A percentile compares a stretch with the other conserved stretches of the same genome.
phyloP scores from a whole-genome alignment of 2,113 vertebrate genomes.

The Epinephelus fuscoguttatus region DNA sequence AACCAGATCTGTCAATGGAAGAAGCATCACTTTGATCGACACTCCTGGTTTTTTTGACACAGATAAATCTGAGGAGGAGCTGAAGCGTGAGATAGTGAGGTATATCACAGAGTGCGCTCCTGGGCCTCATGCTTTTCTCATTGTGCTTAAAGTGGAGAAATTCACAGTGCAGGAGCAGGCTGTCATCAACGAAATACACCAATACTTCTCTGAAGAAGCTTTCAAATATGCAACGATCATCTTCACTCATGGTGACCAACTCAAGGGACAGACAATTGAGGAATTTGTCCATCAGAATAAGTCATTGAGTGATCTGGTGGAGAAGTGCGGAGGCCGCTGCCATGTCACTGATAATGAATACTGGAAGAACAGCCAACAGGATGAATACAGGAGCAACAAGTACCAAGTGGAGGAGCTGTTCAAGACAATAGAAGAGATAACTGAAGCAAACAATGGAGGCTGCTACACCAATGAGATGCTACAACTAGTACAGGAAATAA shows the following conservation, averaged over 20 bases:
- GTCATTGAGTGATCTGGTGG: neutral
- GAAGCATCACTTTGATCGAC: slow-evolving; percentile 10
- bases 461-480: neutral
- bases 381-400: too few species aligned
- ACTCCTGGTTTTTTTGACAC: slow-evolving; percentile 47
- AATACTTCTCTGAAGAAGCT: neutral
- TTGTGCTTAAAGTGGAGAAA: neutral
- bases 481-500: neutral
- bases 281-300: too few species aligned
- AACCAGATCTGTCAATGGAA: neutral
- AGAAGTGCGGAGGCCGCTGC: neutral
- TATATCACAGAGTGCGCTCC: neutral
- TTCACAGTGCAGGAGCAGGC: neutral
- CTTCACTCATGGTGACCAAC: neutral
- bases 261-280: neutral
- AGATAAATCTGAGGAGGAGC: neutral
- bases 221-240: neutral
- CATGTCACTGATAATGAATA: neutral
- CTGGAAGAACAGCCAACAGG: neutral
- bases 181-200: neutral
- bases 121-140: slow-evolving; percentile 14
- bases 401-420: too few species aligned
- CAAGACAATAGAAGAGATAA: too few species aligned
- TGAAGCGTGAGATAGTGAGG: neutral
- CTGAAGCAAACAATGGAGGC: neutral